phyloP scores from a whole-genome alignment of 2,113 vertebrate species.

The Meleagris gallopavo region DNA sequence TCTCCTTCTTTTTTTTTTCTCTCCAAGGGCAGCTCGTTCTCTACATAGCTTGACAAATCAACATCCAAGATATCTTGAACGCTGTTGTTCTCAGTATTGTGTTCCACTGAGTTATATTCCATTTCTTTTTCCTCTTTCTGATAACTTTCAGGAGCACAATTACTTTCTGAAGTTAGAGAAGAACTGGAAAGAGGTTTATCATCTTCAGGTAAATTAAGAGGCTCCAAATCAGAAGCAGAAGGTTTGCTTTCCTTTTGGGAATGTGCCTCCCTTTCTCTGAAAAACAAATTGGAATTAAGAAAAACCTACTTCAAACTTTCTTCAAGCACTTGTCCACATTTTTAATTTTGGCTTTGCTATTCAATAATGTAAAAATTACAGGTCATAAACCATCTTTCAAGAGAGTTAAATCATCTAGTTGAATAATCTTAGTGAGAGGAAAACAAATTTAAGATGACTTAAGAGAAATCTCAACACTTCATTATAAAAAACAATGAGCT shows the following conservation, averaged over 20 bases:
- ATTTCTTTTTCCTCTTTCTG: constrained; percentile 44
- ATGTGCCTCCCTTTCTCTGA: constrained; percentile 60
- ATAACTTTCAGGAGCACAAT: constrained; percentile 21
- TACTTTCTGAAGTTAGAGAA: constrained; percentile 11
- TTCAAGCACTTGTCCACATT: not conserved
- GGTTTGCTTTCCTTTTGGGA: constrained; percentile 53
- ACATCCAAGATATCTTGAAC: not conserved
- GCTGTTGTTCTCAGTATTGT: not conserved
- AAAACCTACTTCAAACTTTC: not conserved
- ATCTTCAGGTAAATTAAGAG: constrained; percentile 51
- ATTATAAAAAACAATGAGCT: not conserved
- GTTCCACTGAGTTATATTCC: constrained; percentile 16
- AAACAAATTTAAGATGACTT: not conserved
- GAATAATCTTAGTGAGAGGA: not conserved
- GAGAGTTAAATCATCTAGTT: not conserved
- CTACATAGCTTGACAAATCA: constrained; percentile 25
- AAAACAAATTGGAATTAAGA: constrained; percentile 53
- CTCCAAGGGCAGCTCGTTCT: constrained; percentile 7
- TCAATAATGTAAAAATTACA: not conserved
- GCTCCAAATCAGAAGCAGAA: constrained; percentile 11
- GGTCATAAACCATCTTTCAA: not conserved
- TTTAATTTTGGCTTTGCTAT: not conserved
- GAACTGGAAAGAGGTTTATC: not conserved
- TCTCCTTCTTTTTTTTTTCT: constrained; percentile 38
- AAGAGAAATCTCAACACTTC: not conserved